Evolutionary conservation across 2,888 invertebrate species (phyloP), one percentile per base, ranked within the genome.

Genomic region (Drosophila kambysellisi): DNA sequence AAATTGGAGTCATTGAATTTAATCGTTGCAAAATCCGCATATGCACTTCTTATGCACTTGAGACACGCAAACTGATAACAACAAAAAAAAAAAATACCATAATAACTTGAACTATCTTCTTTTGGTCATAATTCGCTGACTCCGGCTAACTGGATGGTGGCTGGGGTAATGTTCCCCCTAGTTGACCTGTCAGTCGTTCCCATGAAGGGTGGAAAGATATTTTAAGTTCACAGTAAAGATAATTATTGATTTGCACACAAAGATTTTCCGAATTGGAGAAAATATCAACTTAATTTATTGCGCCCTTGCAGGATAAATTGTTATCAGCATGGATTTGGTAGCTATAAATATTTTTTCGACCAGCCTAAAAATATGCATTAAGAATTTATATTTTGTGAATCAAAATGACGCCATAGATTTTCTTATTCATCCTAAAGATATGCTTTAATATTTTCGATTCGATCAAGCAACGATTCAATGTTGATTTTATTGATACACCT

Each of bases 1-100:
- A 91, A 88, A 91, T 89, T 88, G 91, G 81, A 88, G 91, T 88
- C 86, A 87, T 89, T 87, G 90, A 87, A 90, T 87, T 85, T 90
- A 86, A 89, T 86, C 86, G 83, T 57, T 74, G 65, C 52, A 73
- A 83, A 84, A 89, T 87, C 89, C 88, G 73, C 87, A 71, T 76
- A 81, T 69, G 56, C 75, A 62, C 52, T 43, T 60, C 64, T 52
- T 76, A 74, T 89, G 85, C 83, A 87, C 83, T 89, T 82, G 70
- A 74, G 76, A 67, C 84, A 89, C 88, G 84, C 89, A 66, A 83
- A 35, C 86, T 65, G 79, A 70, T 59, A 59, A 59, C 50, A 54
- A 58, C 50, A 59, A 43, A 43, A n/a, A 30, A 20, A n/a, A 0
- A 25, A n/a, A n/a, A 7, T n/a, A 20, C 12, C 5, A 37, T 59